These are phyloP conservation scores for Leucopternis melanops DNA, from an alignment of 2,113 vertebrate species.

Conservation along the genomic window DNA sequence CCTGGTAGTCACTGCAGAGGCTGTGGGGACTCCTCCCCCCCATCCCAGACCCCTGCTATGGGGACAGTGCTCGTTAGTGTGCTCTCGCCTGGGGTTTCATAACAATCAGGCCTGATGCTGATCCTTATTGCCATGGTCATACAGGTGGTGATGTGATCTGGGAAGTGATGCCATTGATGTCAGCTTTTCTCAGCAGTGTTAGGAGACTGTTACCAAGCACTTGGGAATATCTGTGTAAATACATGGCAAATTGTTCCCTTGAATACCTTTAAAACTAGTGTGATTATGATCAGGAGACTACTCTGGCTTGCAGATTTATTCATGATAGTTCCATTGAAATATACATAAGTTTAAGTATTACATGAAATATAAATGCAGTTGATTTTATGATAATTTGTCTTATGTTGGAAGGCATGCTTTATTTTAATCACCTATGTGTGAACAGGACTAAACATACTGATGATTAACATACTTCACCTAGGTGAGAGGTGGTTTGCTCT, in stretches of 20 bases:
- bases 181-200: background rate
- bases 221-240: background rate
- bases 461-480: background rate
- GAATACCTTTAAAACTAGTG: background rate
- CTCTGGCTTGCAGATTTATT: background rate
- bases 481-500: background rate
- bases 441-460: background rate
- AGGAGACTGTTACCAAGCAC: background rate
- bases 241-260: background rate
- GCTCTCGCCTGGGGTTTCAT: accelerated
- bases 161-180: background rate
- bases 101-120: background rate
- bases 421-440: background rate
- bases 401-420: background rate
- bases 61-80: background rate
- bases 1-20: background rate
- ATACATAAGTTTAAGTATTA: background rate
- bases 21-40: background rate
- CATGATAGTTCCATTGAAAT: background rate
- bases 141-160: background rate
- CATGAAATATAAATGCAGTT: background rate
- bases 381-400: background rate
- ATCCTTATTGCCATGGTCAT: background rate
- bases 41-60: background rate
- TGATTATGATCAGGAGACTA: background rate